Base-by-base conservation (phyloP, 2,113 vertebrate species). In the Butorides virescens region DNA sequence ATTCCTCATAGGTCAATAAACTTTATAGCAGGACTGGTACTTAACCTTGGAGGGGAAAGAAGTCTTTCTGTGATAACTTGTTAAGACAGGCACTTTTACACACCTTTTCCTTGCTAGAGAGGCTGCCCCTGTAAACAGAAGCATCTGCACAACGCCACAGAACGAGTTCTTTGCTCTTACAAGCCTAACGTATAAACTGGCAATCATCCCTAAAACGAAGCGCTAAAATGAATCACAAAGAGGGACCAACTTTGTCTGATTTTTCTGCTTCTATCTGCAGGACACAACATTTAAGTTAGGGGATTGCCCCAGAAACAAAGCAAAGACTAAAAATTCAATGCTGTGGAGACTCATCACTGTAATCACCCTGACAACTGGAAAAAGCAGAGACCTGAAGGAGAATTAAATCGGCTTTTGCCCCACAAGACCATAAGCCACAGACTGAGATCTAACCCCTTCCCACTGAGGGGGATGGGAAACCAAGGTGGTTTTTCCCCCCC, bases 1-100 rank as follows among this genome's bases (percentile, higher is more conserved):
- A 92, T 93, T 92, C 75, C 75, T 74, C 88, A 58, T 27, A 80
- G 75, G 53, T 83, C 90, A 86, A 91, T 97, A 97, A 96, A 96
- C 74, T 95, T 96, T 93, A 96, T 11, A 90, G 82, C 88, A 72
- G 79, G 58, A 90, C 46, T 94, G 44, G 68, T 68, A 75, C 76
- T 7, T 37, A 86, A 88, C 56, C 68, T 84, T 65, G 61, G 49
- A 86, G 44, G 23, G 75, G 10, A 81, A 74, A 82, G 36, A 75
- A 81, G 70, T 18, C 65, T 29, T 89, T 81, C 61, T 17, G 11
- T 22, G 65, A 11, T 72, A 86, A 72, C 86, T 53, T 61, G 66
- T 58, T 65, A 89, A n/a, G 36, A 46, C 17, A 36, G 49, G 30
- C 77, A 91, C 65, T 92, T 89, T 78, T 53, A 86, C 13, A 58